A percentile compares a stretch with the other conserved stretches of the same genome.
phyloP scores from a whole-genome alignment of 2,797 vertebrate genomes.

The Iguana delicatissima region DNA sequence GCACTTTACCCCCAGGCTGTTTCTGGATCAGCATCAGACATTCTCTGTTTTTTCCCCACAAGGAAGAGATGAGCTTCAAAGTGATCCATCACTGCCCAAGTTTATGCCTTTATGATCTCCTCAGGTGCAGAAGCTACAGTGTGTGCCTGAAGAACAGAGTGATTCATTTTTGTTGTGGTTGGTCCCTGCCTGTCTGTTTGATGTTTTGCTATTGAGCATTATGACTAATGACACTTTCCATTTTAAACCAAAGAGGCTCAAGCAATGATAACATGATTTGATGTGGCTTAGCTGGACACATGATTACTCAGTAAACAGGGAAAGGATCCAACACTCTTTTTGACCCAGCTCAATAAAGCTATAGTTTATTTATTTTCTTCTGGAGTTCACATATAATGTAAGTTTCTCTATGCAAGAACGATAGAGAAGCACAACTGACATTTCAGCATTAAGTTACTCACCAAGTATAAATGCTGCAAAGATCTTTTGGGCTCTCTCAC shows the following conservation, averaged over 20 bases:
- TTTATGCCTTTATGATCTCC: background rate
- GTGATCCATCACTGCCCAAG: background rate
- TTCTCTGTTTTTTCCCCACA: background rate
- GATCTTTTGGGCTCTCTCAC: background rate
- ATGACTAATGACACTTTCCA: constrained; percentile 76
- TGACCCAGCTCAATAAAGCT: constrained; percentile 43
- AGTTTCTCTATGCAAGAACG: too few relatives aligned
- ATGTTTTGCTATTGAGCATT: constrained; percentile 68
- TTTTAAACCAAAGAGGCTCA: constrained; percentile 69
- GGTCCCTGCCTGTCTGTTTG: constrained; percentile 62
- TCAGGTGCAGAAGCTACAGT: background rate
- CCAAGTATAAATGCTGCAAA: background rate
- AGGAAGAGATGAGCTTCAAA: background rate
- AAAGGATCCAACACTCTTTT: constrained; percentile 35
- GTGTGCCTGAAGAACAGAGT: constrained; percentile 17
- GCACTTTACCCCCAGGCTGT: background rate
- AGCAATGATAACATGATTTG: constrained; percentile 58
- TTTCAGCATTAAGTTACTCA: constrained; percentile 14
- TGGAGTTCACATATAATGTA: constrained; percentile 57
- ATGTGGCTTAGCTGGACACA: constrained; percentile 60
- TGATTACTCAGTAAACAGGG: constrained; percentile 67
- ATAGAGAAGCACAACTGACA: background rate
- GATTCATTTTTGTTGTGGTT: constrained; percentile 64
- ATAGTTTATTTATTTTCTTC: constrained; percentile 52
- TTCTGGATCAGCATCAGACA: background rate